Conservation (phyloP, 1,140 invertebrate genomes). For the Hormaphis cornu region DNA sequence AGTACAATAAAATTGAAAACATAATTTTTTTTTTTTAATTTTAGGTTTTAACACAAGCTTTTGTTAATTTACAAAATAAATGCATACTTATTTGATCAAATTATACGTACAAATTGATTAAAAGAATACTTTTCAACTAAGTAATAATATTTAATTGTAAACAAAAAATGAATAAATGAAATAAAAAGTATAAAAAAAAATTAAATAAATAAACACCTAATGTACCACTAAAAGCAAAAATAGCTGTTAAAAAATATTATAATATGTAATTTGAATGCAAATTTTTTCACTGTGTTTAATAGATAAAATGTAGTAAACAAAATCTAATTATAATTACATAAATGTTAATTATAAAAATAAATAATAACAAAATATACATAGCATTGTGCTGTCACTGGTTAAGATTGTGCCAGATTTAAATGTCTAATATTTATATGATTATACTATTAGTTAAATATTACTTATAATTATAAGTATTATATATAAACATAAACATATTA, state of each 20-base stretch:
- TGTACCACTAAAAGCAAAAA: slow-evolving; percentile 7
- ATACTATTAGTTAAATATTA: no score
- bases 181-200: slow-evolving; percentile 16
- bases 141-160: slow-evolving; percentile 5
- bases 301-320: slow-evolving; percentile 7
- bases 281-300: background rate
- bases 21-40: background rate
- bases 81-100: slow-evolving; percentile 20
- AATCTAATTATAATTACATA: background rate
- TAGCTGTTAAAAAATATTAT: slow-evolving; percentile 12
- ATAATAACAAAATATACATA: background rate
- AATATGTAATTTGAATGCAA: background rate
- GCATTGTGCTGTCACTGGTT: background rate
- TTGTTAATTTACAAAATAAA: slow-evolving; percentile 19
- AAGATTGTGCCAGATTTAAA: slow-evolving; percentile 1
- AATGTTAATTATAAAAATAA: background rate
- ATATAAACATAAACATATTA: no score
- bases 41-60: slow-evolving; percentile 10
- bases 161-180: slow-evolving; percentile 8
- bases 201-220: background rate
- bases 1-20: background rate
- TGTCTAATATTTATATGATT: background rate
- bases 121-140: background rate
- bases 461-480: no score
- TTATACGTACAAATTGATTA: background rate